These are phyloP conservation scores for Pitangus sulphuratus DNA, from an alignment of 2,797 vertebrate species.

Conservation along the genomic window DNA sequence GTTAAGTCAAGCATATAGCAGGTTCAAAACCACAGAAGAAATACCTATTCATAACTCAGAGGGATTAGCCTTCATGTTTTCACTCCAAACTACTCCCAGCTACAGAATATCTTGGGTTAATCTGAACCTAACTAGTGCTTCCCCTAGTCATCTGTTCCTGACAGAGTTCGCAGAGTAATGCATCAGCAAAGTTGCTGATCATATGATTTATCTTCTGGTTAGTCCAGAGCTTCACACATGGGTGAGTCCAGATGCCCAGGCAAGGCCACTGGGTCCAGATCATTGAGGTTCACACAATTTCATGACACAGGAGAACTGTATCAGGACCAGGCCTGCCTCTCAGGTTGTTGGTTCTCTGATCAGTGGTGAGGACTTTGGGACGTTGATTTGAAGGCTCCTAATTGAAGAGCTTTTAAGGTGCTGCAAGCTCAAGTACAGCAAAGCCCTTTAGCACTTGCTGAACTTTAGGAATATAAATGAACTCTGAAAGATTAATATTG, in stretches of 20 bases:
- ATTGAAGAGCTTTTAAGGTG: neutral
- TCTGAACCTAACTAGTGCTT: neutral
- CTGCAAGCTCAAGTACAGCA: neutral
- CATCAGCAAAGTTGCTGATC: neutral
- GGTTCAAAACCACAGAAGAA: neutral
- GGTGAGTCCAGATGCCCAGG: neutral
- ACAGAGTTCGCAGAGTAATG: neutral
- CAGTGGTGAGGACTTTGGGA: neutral
- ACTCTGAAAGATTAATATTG: neutral
- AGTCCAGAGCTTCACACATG: neutral
- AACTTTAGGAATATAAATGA: neutral
- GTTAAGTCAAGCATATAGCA: neutral
- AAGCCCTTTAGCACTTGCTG: neutral
- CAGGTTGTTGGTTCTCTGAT: accelerated
- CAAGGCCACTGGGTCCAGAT: neutral
- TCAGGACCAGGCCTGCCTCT: neutral
- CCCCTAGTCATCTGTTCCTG: neutral
- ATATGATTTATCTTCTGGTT: neutral
- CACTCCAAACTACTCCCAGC: neutral
- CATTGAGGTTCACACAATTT: neutral
- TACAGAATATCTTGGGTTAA: neutral
- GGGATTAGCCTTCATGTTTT: neutral
- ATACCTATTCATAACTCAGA: neutral
- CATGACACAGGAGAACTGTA: neutral
- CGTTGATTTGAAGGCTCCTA: neutral